These are phyloP conservation scores for Phocides pigmalion DNA, from an alignment of 1,140 invertebrate species.

Conservation along the genomic window DNA sequence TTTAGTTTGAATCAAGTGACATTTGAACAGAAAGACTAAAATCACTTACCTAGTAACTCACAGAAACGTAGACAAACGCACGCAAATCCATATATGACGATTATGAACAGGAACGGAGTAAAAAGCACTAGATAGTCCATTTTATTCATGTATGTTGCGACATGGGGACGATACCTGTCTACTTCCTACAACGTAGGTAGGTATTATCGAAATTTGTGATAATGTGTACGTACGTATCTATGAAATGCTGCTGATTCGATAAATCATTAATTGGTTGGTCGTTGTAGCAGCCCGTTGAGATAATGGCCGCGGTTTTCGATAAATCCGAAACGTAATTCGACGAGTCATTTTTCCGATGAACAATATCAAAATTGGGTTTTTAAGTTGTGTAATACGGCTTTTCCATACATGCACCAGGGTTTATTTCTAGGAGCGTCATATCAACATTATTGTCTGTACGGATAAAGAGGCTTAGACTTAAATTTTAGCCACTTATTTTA, in stretches of 20 bases:
- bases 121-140: conserved; percentile 61
- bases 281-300: background rate
- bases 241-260: conserved; percentile 23
- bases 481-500: too few relatives aligned
- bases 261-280: conserved; percentile 23
- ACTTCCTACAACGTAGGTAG: conserved; percentile 20
- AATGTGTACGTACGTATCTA: conserved; percentile 23
- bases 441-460: too few relatives aligned
- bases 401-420: too few relatives aligned
- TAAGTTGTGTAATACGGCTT: too few relatives aligned
- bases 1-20: too few relatives aligned
- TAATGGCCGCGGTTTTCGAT: too few relatives aligned
- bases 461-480: too few relatives aligned
- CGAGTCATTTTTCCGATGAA: too few relatives aligned
- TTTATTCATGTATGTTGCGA: conserved; percentile 22
- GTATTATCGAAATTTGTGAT: conserved; percentile 35
- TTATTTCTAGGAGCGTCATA: too few relatives aligned
- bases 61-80: conserved; percentile 60
- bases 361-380: too few relatives aligned
- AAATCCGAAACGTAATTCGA: too few relatives aligned
- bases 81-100: conserved; percentile 50
- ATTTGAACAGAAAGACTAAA: background rate
- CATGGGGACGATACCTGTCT: background rate
- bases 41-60: conserved; percentile 57
- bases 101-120: conserved; percentile 55